Evolutionary conservation across 1,140 invertebrate genomes (phyloP).

Genomic region (Lucilia cuprina): DNA sequence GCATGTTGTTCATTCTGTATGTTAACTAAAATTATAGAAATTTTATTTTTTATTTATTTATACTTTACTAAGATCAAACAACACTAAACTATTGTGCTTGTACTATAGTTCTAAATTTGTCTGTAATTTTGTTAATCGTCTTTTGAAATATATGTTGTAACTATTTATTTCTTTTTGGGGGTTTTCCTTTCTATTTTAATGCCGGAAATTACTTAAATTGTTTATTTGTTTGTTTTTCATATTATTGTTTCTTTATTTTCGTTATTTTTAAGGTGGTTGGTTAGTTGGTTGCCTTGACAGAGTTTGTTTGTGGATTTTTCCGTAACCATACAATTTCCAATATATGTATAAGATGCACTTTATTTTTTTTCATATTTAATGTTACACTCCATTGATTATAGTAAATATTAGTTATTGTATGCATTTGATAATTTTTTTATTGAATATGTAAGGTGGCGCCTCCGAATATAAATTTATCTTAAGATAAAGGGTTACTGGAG

Average conservation of each 20-base stretch:
- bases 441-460: too few species aligned
- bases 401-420: not conserved
- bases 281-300: not conserved
- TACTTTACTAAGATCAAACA: not conserved
- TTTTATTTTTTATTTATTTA: not conserved
- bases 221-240: not conserved
- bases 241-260: not conserved
- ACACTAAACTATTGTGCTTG: not conserved
- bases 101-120: too few species aligned
- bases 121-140: too few species aligned
- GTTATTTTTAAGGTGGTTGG: not conserved
- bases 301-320: not conserved
- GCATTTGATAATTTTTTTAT: too few species aligned
- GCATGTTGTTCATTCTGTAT: not conserved
- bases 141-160: too few species aligned
- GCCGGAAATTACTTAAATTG: not conserved
- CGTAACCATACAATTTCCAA: not conserved
- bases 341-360: not conserved
- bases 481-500: too few species aligned
- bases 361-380: not conserved
- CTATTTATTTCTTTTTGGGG: too few species aligned
- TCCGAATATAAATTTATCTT: too few species aligned
- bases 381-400: not conserved
- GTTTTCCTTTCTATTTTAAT: too few species aligned
- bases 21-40: conserved; percentile 4